Evolutionary conservation across 2,113 vertebrate genomes (phyloP).

Genomic region (Addax nasomaculatus): DNA sequence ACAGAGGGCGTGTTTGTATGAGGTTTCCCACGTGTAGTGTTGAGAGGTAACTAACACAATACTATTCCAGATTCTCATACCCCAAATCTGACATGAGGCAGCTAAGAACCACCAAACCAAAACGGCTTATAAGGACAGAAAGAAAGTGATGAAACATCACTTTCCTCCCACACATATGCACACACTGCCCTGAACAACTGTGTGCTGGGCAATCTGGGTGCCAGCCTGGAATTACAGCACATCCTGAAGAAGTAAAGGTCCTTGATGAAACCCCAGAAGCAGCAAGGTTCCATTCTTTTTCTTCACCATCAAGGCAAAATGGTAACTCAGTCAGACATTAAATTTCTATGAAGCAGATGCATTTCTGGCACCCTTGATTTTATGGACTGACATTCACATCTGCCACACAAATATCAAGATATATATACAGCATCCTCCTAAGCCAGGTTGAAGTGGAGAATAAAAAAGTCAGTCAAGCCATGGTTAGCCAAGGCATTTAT

Average conservation of each 20-base stretch:
- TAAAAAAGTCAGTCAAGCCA: background rate
- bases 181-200: background rate
- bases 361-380: background rate
- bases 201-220: accelerated
- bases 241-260: background rate
- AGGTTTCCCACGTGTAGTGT: background rate
- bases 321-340: background rate
- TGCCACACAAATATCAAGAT: background rate
- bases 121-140: background rate
- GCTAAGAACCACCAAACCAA: background rate
- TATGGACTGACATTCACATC: background rate
- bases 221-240: background rate
- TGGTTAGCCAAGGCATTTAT: background rate
- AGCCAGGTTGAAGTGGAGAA: background rate
- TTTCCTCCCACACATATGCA: accelerated
- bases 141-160: background rate
- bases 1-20: background rate
- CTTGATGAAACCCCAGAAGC: background rate
- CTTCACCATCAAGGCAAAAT: background rate
- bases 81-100: background rate
- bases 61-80: background rate
- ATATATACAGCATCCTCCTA: background rate
- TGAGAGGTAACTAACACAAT: background rate
- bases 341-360: background rate
- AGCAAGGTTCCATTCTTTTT: background rate